These are phyloP conservation scores for Eurystomus glaucurus DNA, from an alignment of 2,797 vertebrate genomes.

Conservation along the genomic window DNA sequence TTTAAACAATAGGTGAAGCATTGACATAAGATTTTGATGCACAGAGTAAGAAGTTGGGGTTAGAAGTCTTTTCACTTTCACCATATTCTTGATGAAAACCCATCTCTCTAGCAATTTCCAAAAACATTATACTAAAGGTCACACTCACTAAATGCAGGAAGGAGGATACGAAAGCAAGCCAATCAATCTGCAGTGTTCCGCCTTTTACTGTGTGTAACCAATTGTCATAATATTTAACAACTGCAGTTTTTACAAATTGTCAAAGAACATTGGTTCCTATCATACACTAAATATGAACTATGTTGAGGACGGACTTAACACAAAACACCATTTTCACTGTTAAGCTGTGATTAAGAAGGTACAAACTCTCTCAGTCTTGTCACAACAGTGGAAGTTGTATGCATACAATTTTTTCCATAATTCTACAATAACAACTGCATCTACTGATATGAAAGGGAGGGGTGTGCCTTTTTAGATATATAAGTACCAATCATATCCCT, in stretches of 20 bases:
- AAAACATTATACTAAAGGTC: not conserved
- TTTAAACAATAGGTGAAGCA: not conserved
- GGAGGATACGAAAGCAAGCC: not conserved
- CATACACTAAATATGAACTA: not conserved
- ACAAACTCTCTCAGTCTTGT: not conserved
- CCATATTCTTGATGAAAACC: not conserved
- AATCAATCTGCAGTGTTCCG: not conserved
- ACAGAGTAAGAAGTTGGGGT: not conserved
- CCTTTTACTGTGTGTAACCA: not conserved
- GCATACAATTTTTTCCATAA: not conserved
- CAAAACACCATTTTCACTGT: not conserved
- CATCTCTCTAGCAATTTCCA: not conserved
- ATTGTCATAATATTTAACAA: rapidly evolving
- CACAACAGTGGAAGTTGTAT: not conserved
- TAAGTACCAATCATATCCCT: not conserved
- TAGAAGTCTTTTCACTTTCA: not conserved
- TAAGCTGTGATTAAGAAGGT: not conserved
- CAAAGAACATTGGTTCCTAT: not conserved
- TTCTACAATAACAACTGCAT: not conserved
- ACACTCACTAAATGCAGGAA: not conserved
- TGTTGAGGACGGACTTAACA: not conserved
- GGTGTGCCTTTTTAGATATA: not conserved
- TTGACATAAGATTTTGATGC: not conserved
- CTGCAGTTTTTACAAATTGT: not conserved
- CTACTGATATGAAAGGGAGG: not conserved